Conservation (phyloP, 2,797 vertebrate species). For the Danio tinwini region DNA sequence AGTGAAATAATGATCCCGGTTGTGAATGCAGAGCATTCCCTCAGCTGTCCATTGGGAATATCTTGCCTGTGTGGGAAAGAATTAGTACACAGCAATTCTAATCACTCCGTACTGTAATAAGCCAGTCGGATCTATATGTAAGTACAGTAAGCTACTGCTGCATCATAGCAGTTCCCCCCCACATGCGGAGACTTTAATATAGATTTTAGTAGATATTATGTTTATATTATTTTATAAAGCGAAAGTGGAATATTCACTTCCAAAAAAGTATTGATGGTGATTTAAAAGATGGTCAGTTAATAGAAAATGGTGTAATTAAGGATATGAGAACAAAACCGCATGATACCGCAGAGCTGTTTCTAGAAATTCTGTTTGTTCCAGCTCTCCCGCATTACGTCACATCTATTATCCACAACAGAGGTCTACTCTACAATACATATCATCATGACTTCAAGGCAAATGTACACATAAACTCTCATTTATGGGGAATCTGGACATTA, state of each 20-base stretch:
- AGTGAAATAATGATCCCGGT: constrained; percentile 38
- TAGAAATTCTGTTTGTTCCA: no score
- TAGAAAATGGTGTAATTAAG: constrained; percentile 24
- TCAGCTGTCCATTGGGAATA: constrained; percentile 36
- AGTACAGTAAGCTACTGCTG: constrained; percentile 10
- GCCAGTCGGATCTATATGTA: constrained; percentile 11
- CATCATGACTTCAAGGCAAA: constrained; percentile 18
- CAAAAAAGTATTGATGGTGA: background rate
- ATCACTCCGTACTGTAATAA: constrained; percentile 33
- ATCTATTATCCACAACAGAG: constrained; percentile 19
- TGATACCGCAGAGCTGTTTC: background rate
- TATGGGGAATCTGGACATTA: constrained; percentile 38
- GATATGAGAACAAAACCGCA: constrained; percentile 9
- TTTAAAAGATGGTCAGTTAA: constrained; percentile 7
- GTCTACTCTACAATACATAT: background rate
- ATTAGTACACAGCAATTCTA: constrained; percentile 36
- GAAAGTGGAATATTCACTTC: background rate
- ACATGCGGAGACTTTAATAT: background rate
- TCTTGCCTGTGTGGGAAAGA: constrained; percentile 31
- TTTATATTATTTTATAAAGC: background rate
- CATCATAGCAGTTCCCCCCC: constrained; percentile 1
- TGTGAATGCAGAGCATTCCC: constrained; percentile 31
- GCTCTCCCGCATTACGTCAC: constrained; percentile 23
- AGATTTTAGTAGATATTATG: no score
- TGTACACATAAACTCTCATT: constrained; percentile 21